Percentiles rank a stretch among this genome's conserved stretches.
These are phyloP conservation scores for Phortica variegata DNA, from an alignment of 1,140 invertebrate species.

Conservation along the genomic window DNA sequence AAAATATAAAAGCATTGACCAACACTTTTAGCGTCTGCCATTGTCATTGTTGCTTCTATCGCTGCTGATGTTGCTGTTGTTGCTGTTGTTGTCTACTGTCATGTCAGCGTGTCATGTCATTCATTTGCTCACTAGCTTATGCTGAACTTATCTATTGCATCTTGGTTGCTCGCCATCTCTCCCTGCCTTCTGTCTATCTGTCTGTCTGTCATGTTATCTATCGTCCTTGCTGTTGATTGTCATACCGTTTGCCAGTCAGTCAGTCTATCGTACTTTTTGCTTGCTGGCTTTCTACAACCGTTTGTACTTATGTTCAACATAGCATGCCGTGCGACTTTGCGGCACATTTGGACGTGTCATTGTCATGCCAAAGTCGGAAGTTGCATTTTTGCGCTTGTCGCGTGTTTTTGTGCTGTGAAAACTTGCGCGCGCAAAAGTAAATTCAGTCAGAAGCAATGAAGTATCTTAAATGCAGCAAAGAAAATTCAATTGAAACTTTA, in stretches of 20 bases:
- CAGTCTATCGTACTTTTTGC: constrained; percentile 44
- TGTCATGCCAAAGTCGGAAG: constrained; percentile 1
- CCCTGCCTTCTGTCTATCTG: constrained; percentile 25
- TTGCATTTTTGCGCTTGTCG: constrained; percentile 12
- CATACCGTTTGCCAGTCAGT: constrained; percentile 22
- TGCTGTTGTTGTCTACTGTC: no score
- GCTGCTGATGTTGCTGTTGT: constrained; percentile 37
- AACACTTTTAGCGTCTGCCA: background rate
- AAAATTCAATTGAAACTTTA: constrained; percentile 11
- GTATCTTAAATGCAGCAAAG: no score
- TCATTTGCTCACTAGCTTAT: constrained; percentile 29
- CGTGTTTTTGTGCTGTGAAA: background rate
- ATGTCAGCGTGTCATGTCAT: constrained; percentile 27
- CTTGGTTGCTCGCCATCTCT: constrained; percentile 47
- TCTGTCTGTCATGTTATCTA: constrained; percentile 8
- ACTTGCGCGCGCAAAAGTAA: no score
- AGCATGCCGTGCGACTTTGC: constrained; percentile 19
- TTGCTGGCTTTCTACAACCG: constrained; percentile 42
- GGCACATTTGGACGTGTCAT: background rate
- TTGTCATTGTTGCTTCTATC: background rate
- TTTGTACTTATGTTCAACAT: no score
- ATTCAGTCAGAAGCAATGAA: constrained; percentile 27
- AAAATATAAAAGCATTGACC: background rate
- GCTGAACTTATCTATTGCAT: constrained; percentile 35
- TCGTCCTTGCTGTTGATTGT: background rate